Conservation (phyloP, 2,797 vertebrate species). For the Sebastes alutus region DNA sequence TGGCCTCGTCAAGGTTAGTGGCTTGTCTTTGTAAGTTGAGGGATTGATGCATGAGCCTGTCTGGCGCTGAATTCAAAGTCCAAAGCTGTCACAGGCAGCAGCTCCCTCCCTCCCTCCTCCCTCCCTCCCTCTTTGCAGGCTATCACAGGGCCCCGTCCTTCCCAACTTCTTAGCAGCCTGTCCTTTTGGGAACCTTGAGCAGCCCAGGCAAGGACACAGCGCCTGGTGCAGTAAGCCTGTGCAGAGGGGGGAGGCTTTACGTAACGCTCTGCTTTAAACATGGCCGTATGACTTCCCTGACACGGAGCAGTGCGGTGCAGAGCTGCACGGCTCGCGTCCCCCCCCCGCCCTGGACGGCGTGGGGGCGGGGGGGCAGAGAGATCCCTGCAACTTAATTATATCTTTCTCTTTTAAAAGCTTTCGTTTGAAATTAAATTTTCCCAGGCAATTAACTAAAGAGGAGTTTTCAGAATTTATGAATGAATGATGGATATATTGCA, state of each 20-base stretch:
- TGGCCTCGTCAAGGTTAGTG: conserved; percentile 83
- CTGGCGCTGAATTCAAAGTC: conserved; percentile 85
- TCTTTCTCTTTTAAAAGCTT: conserved; percentile 85
- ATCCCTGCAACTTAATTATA: conserved; percentile 83
- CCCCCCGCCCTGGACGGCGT: conserved; percentile 20
- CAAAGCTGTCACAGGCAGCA: conserved; percentile 81
- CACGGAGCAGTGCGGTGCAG: conserved; percentile 72
- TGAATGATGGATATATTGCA: conserved; percentile 82
- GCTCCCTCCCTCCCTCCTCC: neutral
- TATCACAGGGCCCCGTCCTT: conserved; percentile 83
- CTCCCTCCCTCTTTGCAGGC: conserved; percentile 64
- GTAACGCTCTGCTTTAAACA: conserved; percentile 82
- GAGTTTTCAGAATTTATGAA: conserved; percentile 84
- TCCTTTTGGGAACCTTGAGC: conserved; percentile 88
- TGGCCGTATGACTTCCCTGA: conserved; percentile 79
- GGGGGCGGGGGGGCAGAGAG: conserved; percentile 39
- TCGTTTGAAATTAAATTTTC: conserved; percentile 81
- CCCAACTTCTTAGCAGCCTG: conserved; percentile 83
- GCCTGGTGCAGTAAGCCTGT: conserved; percentile 84
- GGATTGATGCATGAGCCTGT: conserved; percentile 88
- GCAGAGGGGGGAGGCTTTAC: conserved; percentile 80
- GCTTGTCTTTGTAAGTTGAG: conserved; percentile 85
- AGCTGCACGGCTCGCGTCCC: conserved; percentile 59
- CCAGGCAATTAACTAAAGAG: conserved; percentile 84
- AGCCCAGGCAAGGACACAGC: conserved; percentile 82